A percentile compares a stretch with the other conserved stretches of the same genome.
Evolutionary conservation across 2,888 invertebrate species (phyloP).

Genomic region (Eupsilia transversa): DNA sequence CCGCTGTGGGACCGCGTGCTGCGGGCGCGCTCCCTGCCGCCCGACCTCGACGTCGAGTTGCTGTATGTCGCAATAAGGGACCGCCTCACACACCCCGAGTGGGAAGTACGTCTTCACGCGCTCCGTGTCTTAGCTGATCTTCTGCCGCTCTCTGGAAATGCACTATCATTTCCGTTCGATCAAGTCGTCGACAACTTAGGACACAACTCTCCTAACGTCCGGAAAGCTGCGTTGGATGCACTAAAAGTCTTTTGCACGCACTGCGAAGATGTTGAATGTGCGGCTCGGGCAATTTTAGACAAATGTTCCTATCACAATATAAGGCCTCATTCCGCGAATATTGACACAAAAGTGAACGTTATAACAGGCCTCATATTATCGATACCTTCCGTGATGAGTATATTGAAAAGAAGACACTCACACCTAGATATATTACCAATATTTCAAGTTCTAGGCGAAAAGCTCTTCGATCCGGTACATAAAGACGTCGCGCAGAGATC

Average conservation of each 20-base stretch:
- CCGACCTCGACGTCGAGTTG: conserved; percentile 91
- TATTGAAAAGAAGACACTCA: conserved; percentile 87
- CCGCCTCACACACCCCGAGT: conserved; percentile 94
- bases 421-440: conserved; percentile 87
- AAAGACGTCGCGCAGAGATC: conserved; percentile 94
- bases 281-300: conserved; percentile 92
- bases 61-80: conserved; percentile 94
- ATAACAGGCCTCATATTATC: conserved; percentile 92
- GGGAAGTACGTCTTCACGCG: conserved; percentile 96
- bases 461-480: conserved; percentile 88
- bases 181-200: conserved; percentile 95
- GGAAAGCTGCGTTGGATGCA: conserved; percentile 95
- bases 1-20: conserved; percentile 95
- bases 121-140: conserved; percentile 94
- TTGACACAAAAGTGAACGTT: conserved; percentile 89
- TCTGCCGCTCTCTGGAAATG: conserved; percentile 93
- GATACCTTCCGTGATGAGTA: conserved; percentile 91
- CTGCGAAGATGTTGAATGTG: conserved; percentile 92
- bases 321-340: conserved; percentile 87
- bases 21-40: conserved; percentile 93
- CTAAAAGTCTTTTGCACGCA: conserved; percentile 93
- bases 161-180: conserved; percentile 93
- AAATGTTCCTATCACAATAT: conserved; percentile 92
- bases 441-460: conserved; percentile 89
- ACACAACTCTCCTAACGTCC: conserved; percentile 94